Base-by-base conservation (phyloP, 2,797 vertebrate species). In the Sorex maritimensis region DNA sequence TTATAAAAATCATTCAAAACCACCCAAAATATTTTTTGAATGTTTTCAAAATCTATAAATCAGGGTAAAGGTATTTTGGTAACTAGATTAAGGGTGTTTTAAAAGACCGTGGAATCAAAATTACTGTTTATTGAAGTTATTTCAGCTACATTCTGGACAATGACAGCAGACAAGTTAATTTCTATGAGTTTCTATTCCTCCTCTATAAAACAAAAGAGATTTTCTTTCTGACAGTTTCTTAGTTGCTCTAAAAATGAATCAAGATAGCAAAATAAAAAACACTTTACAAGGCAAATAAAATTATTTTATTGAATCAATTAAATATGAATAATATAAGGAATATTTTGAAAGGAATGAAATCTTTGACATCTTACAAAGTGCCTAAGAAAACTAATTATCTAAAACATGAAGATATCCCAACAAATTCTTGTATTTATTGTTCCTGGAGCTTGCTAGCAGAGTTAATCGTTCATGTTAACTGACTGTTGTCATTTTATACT, bases 321-420 rank as follows among this genome's bases (percentile, higher is more conserved):
- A 5, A 21, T 61, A 74, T 28, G 96, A 94, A 74, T 67, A 92
- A 81, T n/a, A 71, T 38, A 26, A 55, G 28, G 49, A 61, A 65
- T 9, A 49, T 88, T 95, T 75, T 82, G 17, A 74, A 93, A 87
- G 14, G n/a, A 90, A 90, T 73, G 8, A 74, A 93, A 38, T 28
- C 15, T 82, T 81, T 85, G 65, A 91, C 13, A 83, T 44, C 86
- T 92, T 90, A 28, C 44, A 88, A 87, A 92, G 44, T 49, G 34
- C 46, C n/a, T 80, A 68, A 77, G 58, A 88, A 86, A 21, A 94
- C 63, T 82, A 69, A 82, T 74, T 69, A 73, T 21, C 63, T 92
- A 61, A 89, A 95, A 81, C n/a, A 41, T 84, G 79, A 84, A 67
- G n/a, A 11, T 52, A 75, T 1, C 6, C 2, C 6, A 61, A 41